A percentile compares a stretch with the other conserved stretches of the same genome.
Evolutionary conservation across 2,797 vertebrate genomes (phyloP).

Genomic region (Microhierax caerulescens): DNA sequence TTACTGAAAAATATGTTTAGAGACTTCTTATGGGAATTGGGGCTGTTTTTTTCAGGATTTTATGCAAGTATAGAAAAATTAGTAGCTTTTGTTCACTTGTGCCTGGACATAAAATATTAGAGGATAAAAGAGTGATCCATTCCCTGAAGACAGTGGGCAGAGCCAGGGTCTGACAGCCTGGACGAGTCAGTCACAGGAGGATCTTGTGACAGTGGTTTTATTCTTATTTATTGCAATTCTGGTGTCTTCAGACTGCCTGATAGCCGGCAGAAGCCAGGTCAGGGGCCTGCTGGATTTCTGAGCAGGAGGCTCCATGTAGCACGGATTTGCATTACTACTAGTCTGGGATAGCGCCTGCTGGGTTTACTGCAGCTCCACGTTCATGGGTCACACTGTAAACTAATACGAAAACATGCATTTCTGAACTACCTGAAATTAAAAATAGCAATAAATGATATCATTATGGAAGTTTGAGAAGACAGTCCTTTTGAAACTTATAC

Average conservation of each 20-base stretch:
- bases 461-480: neutral
- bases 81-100: neutral
- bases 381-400: neutral
- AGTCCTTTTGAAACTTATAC: neutral
- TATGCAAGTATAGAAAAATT: neutral
- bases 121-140: rapidly evolving
- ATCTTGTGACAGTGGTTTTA: neutral
- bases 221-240: neutral
- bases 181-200: too few relatives aligned
- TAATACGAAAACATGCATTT: neutral
- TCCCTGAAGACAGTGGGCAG: neutral
- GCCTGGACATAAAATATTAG: neutral
- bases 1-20: neutral
- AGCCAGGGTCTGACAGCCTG: neutral
- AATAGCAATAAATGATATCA: neutral
- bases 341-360: neutral
- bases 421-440: neutral
- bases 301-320: rapidly evolving
- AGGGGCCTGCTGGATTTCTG: neutral
- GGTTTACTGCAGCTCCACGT: neutral
- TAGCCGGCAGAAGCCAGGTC: neutral
- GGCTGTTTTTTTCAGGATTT: neutral
- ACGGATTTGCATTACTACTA: too few relatives aligned
- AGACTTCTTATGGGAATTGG: neutral
- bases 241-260: neutral